phyloP scores from a whole-genome alignment of 2,888 invertebrate species.

The Epicampocera succincta region DNA sequence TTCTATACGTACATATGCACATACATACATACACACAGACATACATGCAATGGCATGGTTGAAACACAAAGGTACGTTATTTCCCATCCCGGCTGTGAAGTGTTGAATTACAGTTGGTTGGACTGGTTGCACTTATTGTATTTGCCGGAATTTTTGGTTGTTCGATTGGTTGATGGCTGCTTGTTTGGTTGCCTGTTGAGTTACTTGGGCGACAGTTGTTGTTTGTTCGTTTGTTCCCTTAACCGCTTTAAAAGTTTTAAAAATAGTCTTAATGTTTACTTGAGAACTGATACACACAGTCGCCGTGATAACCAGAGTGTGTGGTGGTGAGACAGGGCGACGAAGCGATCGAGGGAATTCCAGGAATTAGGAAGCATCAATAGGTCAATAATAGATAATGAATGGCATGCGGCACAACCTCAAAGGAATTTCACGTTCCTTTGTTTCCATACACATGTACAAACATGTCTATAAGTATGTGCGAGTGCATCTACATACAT shows the following conservation, averaged over 20 bases:
- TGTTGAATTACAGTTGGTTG: constrained; percentile 28
- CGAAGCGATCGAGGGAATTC: constrained; percentile 70
- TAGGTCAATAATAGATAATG: constrained; percentile 70
- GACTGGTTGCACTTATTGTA: constrained; percentile 24
- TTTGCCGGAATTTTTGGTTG: constrained; percentile 9
- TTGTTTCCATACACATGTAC: constrained; percentile 33
- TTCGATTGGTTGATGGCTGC: not conserved
- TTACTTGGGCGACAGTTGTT: constrained; percentile 47
- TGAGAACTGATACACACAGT: constrained; percentile 65
- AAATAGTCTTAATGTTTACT: constrained; percentile 61
- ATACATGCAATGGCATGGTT: not conserved
- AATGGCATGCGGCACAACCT: constrained; percentile 68
- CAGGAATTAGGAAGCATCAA: constrained; percentile 78
- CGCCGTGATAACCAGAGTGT: not conserved
- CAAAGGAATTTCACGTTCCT: constrained; percentile 63
- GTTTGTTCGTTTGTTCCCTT: constrained; percentile 48
- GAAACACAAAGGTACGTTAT: not conserved
- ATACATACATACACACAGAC: no score
- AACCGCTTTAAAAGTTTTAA: constrained; percentile 43
- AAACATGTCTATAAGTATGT: no score
- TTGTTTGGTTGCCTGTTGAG: constrained; percentile 38
- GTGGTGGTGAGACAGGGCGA: no score
- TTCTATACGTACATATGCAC: no score
- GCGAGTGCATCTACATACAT: no score
- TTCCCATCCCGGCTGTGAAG: constrained; percentile 23